Evolutionary conservation across 2,888 invertebrate genomes (phyloP), one percentile per base, ranked within the genome.

Genomic region (Dendrolimus houi): DNA sequence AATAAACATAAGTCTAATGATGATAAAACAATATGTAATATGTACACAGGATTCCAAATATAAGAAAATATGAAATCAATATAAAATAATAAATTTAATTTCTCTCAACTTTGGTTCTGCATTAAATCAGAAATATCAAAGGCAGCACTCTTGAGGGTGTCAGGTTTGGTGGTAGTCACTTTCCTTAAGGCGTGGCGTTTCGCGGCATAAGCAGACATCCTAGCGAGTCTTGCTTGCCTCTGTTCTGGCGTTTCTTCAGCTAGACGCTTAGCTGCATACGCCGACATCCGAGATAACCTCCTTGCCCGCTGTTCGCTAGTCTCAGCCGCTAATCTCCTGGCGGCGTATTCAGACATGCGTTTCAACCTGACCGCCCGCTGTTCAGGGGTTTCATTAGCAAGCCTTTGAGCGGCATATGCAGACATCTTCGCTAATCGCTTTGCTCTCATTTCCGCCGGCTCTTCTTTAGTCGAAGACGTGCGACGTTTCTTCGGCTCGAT

Each of bases 161-260:
- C 52, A 8, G 54, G 55, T 52, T 52, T 53, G 40, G 56, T 55
- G 53, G 54, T 61, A 29, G 60, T 54, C 12, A 60, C 54, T 61
- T 83, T 87, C 60, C 82, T 86, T 72, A 76, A 71, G 52, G 85
- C 81, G 53, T 85, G 85, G 61, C 89, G 76, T 57, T 69, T 77
- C 7, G 88, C 87, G 13, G 90, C 85, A 72, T 89, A 89, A 6
- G 86, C 85, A 14, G 89, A 87, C 89, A 90, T 89, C 58, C 86
- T 72, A 0, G 81, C 65, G 8, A 90, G 72, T 14, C 90, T 75
- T 0, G 75, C 72, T 58, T 74, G 71, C 55, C 90, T 70, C 64
- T 90, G 87, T 61, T 86, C 86, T 0, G 85, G 80, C 6, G 84
- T 81, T 66, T 91, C 90, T 57, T 73, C 77, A 1, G 90, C 84